phyloP scores from a whole-genome alignment of 1,140 invertebrate genomes.

The Euschistus heros region DNA sequence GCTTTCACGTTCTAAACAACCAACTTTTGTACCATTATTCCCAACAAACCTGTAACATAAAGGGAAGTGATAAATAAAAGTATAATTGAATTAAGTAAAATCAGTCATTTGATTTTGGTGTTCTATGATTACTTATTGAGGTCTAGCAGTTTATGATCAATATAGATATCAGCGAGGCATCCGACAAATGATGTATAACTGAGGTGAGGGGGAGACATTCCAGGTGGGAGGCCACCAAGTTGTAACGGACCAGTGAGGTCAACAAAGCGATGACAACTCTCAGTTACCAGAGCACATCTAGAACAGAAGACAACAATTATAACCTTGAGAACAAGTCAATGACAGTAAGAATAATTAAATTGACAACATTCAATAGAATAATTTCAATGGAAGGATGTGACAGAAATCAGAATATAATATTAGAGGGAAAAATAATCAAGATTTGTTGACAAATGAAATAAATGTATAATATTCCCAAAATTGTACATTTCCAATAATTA shows the following conservation, averaged over 20 bases:
- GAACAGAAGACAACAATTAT: slow-evolving; percentile 8
- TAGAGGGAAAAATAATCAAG: too few species aligned
- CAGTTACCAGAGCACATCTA: slow-evolving; percentile 72
- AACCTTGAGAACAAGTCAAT: background rate
- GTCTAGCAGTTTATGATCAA: slow-evolving; percentile 82
- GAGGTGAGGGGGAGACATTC: slow-evolving; percentile 54
- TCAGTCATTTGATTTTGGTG: too few species aligned
- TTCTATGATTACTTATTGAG: slow-evolving; percentile 54
- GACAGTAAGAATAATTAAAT: background rate
- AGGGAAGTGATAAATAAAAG: background rate
- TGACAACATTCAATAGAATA: too few species aligned
- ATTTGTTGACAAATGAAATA: too few species aligned
- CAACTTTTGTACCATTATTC: slow-evolving; percentile 76
- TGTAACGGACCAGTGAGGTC: slow-evolving; percentile 93
- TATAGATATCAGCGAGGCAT: slow-evolving; percentile 80
- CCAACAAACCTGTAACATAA: slow-evolving; percentile 58
- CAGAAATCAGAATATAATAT: too few species aligned
- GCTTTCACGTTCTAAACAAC: slow-evolving; percentile 74
- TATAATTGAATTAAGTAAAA: too few species aligned
- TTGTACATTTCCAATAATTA: too few species aligned
- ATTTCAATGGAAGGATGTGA: too few species aligned
- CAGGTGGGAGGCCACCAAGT: slow-evolving; percentile 83
- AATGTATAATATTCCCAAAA: too few species aligned
- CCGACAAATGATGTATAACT: slow-evolving; percentile 77
- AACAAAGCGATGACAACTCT: slow-evolving; percentile 88